These are phyloP conservation scores for Salvelinus fontinalis DNA, from an alignment of 2,113 vertebrate genomes.

Conservation along the genomic window DNA sequence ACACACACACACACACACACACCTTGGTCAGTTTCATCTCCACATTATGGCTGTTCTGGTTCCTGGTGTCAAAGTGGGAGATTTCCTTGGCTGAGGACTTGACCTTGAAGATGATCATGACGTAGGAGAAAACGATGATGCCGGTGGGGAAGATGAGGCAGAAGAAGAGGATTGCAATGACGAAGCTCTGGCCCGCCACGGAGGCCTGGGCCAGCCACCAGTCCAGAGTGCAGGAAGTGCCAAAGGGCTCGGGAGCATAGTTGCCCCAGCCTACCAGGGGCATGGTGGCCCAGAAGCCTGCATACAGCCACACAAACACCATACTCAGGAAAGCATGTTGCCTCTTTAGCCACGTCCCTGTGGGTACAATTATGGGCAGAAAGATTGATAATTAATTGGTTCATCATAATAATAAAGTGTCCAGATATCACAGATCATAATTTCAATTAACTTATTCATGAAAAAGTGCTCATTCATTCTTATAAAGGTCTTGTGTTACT, in stretches of 20 bases:
- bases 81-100: slow-evolving; percentile 90
- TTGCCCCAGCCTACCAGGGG: slow-evolving; percentile 88
- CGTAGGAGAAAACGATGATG: slow-evolving; percentile 89
- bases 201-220: slow-evolving; percentile 95
- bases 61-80: slow-evolving; percentile 84
- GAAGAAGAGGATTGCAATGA: slow-evolving; percentile 90
- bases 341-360: slow-evolving; percentile 94
- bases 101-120: slow-evolving; percentile 91
- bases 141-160: slow-evolving; percentile 89
- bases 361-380: slow-evolving; percentile 10
- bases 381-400: not conserved
- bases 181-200: slow-evolving; percentile 85
- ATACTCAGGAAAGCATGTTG: slow-evolving; percentile 85
- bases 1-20: slow-evolving; percentile 2
- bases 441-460: not conserved
- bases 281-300: slow-evolving; percentile 91
- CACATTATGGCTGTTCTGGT: slow-evolving; percentile 82
- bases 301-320: slow-evolving; percentile 85
- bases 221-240: slow-evolving; percentile 94
- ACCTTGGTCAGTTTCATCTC: slow-evolving; percentile 98
- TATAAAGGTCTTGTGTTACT: not conserved
- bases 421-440: not conserved
- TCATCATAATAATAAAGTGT: not conserved
- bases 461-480: not conserved
- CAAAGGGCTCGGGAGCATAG: slow-evolving; percentile 92